Evolutionary conservation across 2,797 vertebrate genomes (phyloP), one percentile per base, ranked within the genome.

Genomic region (Alfaro cultratus): DNA sequence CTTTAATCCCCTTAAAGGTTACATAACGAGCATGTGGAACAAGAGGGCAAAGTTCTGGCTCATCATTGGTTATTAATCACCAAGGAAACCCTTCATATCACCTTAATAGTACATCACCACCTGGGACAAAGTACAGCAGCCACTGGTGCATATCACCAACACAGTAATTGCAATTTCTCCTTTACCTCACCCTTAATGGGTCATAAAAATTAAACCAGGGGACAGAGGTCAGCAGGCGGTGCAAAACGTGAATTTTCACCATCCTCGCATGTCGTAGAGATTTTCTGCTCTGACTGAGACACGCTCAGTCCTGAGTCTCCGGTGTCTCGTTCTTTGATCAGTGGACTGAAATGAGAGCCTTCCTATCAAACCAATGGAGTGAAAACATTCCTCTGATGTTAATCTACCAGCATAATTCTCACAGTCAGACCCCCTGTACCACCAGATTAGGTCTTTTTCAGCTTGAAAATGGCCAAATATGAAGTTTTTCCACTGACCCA

Each of bases 331-430:
- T n/a, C 84, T 87, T 87, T 85, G 88, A 93, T 92, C 93, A 80
- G 83, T 74, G 73, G 77, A 80, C 76, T 53, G n/a, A 85, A 70
- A 82, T 23, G 46, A 1, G 41, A 78, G 82, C 81, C 81, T 64
- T 34, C 93, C 90, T 39, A 13, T 87, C 89, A 80, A 86, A 79
- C 71, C 86, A 86, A 90, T 86, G 83, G 31, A 85, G n/a, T 84
- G 68, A 88, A 85, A 86, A 90, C 92, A 92, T 92, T 92, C 92
- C 91, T 86, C 43, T n/a, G 80, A 79, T 46, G 53, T 82, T 75
- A 79, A 91, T 90, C 92, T 85, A 82, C 80, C 82, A 78, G 79
- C 46, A 47, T 26, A 3, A 43, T 55, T 79, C 76, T 77, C 80
- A 7, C 16, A 31, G 77, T 47, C 46, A 51, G 64, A 78, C 31